Evolutionary conservation across 2,797 vertebrate genomes (phyloP), one percentile per base, ranked within the genome.

Genomic region (Falco berigora): DNA sequence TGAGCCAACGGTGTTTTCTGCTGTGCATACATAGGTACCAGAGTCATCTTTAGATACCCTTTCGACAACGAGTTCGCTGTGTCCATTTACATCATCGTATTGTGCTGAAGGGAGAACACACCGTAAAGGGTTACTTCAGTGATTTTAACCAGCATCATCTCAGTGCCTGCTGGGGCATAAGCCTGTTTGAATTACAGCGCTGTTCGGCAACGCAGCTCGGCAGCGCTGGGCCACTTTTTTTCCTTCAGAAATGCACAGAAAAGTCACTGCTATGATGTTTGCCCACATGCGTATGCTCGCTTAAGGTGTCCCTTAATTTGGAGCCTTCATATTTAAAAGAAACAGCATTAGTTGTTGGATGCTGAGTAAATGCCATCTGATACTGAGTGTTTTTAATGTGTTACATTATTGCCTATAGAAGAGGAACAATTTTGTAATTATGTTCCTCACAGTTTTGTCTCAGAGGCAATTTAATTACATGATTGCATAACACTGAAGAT

Each of bases 21-120:
- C 99, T 19, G 98, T 97, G 86, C 99, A 99, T 63, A 98, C 98
- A 3, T 99, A 99, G 32, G 99, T 99, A 5, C 99, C 99, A 0
- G 98, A 98, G 83, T 99, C 98, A 2, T 99, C 98, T 97, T 99
- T 99, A 75, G 98, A 98, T 75, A 99, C 98, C 74, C 98, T 98
- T 91, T 99, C 99, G 21, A 99, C 98, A 91, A 99, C 97, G 96
- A 99, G 98, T 96, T 99, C 98, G 78, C 99, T 99, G 96, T 98
- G 98, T 83, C 99, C 98, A 6, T 97, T 99, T 82, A 97, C 85
- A 63, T 98, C 97, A 40, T 98, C 98, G 3, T 98, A 98, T 92
- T 98, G 98, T 68, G 98, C 99, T 99, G 95, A 30, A 79, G 74
- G 55, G 86, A 97, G 68, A 97, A 81, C 78, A 86, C 55, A 81